Conservation (phyloP, 2,113 vertebrate genomes). For the Desmodus rotundus region DNA sequence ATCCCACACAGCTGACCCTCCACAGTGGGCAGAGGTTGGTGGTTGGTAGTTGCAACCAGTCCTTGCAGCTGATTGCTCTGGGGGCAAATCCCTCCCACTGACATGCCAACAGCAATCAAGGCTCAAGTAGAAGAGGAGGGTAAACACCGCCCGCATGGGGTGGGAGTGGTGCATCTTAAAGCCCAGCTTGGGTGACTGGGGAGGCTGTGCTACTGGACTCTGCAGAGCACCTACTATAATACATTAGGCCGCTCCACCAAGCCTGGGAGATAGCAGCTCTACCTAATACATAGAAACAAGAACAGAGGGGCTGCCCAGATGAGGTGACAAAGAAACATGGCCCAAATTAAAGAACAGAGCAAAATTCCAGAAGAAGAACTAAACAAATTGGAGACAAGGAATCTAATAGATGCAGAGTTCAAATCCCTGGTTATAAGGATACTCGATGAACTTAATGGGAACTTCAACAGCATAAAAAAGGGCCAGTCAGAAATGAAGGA, state of each 20-base stretch:
- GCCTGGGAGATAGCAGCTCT: background rate
- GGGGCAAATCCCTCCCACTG: background rate
- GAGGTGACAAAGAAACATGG: background rate
- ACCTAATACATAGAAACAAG: background rate
- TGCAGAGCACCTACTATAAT: background rate
- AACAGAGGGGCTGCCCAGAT: background rate
- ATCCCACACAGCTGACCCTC: background rate
- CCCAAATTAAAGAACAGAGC: background rate
- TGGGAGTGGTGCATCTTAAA: background rate
- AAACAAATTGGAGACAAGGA: background rate
- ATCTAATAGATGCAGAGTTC: background rate
- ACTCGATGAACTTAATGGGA: background rate
- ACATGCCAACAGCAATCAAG: background rate
- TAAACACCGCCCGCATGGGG: background rate
- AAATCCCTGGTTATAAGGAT: background rate
- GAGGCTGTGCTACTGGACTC: background rate
- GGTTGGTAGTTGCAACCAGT: background rate
- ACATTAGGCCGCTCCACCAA: background rate
- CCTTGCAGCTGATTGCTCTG: background rate
- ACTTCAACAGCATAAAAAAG: background rate
- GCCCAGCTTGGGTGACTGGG: background rate
- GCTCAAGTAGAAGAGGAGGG: background rate
- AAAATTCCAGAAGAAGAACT: background rate
- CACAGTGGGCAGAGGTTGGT: background rate
- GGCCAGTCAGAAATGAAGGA: background rate